A percentile compares a stretch with the other conserved stretches of the same genome.
phyloP scores from a whole-genome alignment of 1,140 invertebrate species.

The Leptinotarsa undecemlineata region DNA sequence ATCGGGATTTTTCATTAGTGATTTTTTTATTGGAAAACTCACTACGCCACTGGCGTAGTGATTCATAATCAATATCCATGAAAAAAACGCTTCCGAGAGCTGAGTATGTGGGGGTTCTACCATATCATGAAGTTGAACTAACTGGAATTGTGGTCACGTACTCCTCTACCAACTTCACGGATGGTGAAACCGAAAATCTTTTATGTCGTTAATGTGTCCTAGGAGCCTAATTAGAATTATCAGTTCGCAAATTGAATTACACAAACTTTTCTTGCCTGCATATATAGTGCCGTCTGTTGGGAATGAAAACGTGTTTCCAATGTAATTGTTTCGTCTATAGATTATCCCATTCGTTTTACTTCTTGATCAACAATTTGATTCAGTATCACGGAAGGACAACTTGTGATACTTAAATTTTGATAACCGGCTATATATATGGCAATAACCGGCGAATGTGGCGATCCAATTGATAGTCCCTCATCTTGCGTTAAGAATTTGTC shows the following conservation, averaged over 20 bases:
- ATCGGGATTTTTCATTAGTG: no score
- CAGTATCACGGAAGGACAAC: no score
- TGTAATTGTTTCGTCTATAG: background rate
- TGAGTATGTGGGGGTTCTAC: background rate
- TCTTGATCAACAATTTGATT: no score
- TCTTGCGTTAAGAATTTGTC: no score
- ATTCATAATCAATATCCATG: no score
- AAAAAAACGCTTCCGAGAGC: background rate
- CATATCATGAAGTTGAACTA: background rate
- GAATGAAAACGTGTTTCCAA: background rate
- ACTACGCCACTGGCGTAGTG: no score
- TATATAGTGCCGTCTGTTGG: background rate
- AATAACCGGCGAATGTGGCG: no score
- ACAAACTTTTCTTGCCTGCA: constrained; percentile 11
- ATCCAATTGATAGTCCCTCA: no score
- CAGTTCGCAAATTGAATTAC: constrained; percentile 12
- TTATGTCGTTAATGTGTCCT: constrained; percentile 1
- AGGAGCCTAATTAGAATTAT: constrained; percentile 11
- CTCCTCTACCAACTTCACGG: constrained; percentile 8
- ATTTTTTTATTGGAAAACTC: no score
- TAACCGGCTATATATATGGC: no score
- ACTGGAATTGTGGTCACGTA: constrained; percentile 21
- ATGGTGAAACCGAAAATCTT: constrained; percentile 11
- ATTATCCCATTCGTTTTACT: no score
- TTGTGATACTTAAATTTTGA: no score